Conservation (phyloP, 2,113 vertebrate species). For the Gymnogyps californianus region DNA sequence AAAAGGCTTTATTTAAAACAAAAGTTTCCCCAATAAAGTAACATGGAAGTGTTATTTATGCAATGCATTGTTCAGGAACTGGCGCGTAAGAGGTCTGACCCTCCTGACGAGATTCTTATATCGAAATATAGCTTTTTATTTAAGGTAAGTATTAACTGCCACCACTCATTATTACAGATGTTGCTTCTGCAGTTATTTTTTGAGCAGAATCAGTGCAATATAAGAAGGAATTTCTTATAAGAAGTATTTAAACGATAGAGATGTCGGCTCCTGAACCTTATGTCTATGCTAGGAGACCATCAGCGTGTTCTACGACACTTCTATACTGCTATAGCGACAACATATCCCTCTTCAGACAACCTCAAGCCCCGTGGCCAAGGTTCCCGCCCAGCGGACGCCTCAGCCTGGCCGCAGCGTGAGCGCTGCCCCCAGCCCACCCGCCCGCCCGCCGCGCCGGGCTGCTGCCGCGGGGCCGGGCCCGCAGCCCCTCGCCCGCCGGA, state of each 20-base stretch:
- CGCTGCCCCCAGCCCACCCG: background rate
- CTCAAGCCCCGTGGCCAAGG: fast-evolving
- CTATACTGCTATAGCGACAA: fast-evolving
- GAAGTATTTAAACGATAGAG: fast-evolving
- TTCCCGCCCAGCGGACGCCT: background rate
- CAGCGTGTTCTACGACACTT: fast-evolving
- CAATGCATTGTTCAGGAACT: background rate
- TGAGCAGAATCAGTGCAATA: fast-evolving
- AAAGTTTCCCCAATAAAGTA: background rate
- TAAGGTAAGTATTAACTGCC: background rate
- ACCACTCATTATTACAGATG: no score
- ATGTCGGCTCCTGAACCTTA: fast-evolving
- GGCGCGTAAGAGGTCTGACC: fast-evolving
- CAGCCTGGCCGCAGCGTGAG: background rate
- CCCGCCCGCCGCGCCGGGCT: background rate
- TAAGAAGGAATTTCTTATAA: no score
- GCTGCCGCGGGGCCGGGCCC: background rate
- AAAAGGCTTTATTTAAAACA: background rate
- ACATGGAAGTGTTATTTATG: background rate
- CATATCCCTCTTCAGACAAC: fast-evolving
- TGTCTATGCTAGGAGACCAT: fast-evolving
- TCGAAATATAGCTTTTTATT: background rate
- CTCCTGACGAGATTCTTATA: background rate
- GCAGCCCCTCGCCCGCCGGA: no score
- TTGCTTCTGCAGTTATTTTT: fast-evolving